Evolutionary conservation across 2,888 invertebrate genomes (phyloP).

Genomic region (Cryptops parisi): DNA sequence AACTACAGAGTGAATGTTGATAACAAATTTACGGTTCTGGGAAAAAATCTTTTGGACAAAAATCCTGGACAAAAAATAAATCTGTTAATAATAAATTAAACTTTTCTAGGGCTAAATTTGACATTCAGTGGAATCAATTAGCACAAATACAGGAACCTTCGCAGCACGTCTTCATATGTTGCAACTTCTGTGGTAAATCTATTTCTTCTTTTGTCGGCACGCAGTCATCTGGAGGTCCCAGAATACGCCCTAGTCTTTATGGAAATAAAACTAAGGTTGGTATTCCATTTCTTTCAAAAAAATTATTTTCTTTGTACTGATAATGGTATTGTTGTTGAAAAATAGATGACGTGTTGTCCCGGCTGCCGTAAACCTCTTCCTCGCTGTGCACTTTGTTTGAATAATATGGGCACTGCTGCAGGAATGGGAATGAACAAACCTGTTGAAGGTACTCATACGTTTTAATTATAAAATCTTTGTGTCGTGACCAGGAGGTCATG

Average conservation of each 20-base stretch:
- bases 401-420: slow-evolving; percentile 72
- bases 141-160: slow-evolving; percentile 28
- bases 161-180: slow-evolving; percentile 58
- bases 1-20: too few relatives aligned
- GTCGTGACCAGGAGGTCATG: too few relatives aligned
- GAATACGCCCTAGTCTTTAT: slow-evolving; percentile 38
- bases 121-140: slow-evolving; percentile 54
- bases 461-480: too few relatives aligned
- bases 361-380: slow-evolving; percentile 90
- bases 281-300: too few relatives aligned
- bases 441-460: slow-evolving; percentile 6
- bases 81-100: too few relatives aligned
- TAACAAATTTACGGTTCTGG: too few relatives aligned
- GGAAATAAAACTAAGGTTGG: slow-evolving; percentile 61
- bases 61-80: too few relatives aligned
- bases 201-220: slow-evolving; percentile 53
- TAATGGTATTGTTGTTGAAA: not conserved
- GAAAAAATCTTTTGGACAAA: too few relatives aligned
- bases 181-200: slow-evolving; percentile 89
- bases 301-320: not conserved
- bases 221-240: slow-evolving; percentile 47
- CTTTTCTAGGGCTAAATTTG: slow-evolving; percentile 61
- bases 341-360: slow-evolving; percentile 70
- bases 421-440: slow-evolving; percentile 19
- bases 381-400: slow-evolving; percentile 80